Base-by-base conservation (phyloP, 2,113 vertebrate species). In the Actenoides lindsayi region DNA sequence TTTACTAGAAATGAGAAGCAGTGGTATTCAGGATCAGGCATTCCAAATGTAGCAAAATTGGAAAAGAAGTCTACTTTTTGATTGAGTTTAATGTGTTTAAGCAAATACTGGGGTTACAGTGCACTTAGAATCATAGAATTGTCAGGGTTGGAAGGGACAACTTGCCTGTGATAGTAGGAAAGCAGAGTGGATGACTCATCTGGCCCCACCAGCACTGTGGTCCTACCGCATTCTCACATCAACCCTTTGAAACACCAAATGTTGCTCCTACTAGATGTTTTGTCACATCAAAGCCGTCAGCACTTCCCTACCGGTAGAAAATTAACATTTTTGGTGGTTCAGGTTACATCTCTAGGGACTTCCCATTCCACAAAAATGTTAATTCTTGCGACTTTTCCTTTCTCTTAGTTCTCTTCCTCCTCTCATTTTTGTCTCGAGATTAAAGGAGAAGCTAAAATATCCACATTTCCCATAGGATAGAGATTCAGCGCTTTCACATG, bases 331-430 rank as follows among this genome's bases (percentile, higher is more conserved):
- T 79, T 69, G 62, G 76, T 25, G 48, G 13, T 79, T 93, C 53
- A 62, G 6, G 82, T 95, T 78, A n/a, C 35, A 50, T 65, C 81
- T 73, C 87, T 23, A 30, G 53, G 24, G 96, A 91, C 62, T 57
- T 76, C 33, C 33, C 14, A 62, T 94, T 62, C 77, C 74, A 89
- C 35, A 94, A 82, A 91, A 76, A 91, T 57, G 91, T 79, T 93
- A 87, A 93, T 95, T 95, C 83, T 79, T 85, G 30, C 91, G 89
- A 87, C 89, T 96, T 97, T 92, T 87, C 39, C 87, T 95, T 94
- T 94, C 89, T 82, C 69, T 84, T 53, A 19, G 21, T 48, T 87
- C 27, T 30, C 84, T 94, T 79, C 33, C 28, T 89, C 42, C 48
- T 91, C 87, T 89, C 89, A 65, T 69, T 95, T 95, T 84, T 71